A percentile compares a stretch with the other conserved stretches of the same genome.
These are phyloP conservation scores for Labroides dimidiatus DNA, from an alignment of 2,797 vertebrate species.

Conservation along the genomic window DNA sequence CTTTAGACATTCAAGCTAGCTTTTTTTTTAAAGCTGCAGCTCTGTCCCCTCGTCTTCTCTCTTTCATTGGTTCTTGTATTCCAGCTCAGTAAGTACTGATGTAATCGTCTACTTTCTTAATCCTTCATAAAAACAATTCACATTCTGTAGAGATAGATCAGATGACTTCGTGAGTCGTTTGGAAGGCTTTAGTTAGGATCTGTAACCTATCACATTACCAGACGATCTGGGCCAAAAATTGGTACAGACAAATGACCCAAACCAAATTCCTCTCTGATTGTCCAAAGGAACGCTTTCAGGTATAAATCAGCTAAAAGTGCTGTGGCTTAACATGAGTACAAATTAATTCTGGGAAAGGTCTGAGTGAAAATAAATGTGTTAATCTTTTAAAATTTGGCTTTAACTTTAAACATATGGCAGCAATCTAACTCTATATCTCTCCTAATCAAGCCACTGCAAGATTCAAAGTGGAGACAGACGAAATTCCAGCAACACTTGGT, in stretches of 20 bases:
- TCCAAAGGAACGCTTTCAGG: background rate
- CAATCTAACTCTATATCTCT: slow-evolving; percentile 19
- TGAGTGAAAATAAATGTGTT: slow-evolving; percentile 18
- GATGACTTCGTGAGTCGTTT: background rate
- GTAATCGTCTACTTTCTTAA: too few relatives aligned
- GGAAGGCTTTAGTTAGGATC: background rate
- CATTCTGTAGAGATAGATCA: too few relatives aligned
- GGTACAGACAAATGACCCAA: background rate
- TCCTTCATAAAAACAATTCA: too few relatives aligned
- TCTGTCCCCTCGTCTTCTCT: too few relatives aligned
- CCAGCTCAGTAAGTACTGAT: too few relatives aligned
- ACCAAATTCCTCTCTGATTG: background rate
- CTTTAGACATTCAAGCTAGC: too few relatives aligned
- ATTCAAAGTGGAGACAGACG: slow-evolving; percentile 25
- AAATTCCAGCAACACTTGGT: slow-evolving; percentile 37
- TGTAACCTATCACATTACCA: too few relatives aligned
- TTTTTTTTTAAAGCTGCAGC: too few relatives aligned
- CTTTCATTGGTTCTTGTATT: too few relatives aligned
- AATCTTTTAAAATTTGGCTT: slow-evolving; percentile 38
- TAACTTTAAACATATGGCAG: slow-evolving; percentile 24
- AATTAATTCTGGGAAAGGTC: slow-evolving; percentile 19
- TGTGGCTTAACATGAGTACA: background rate
- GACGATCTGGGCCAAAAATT: background rate
- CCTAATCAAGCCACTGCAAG: slow-evolving; percentile 16
- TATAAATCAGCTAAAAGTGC: background rate